Evolutionary conservation across 2,888 invertebrate species (phyloP), one percentile per base, ranked within the genome.

Genomic region (Temnothorax ravouxi): DNA sequence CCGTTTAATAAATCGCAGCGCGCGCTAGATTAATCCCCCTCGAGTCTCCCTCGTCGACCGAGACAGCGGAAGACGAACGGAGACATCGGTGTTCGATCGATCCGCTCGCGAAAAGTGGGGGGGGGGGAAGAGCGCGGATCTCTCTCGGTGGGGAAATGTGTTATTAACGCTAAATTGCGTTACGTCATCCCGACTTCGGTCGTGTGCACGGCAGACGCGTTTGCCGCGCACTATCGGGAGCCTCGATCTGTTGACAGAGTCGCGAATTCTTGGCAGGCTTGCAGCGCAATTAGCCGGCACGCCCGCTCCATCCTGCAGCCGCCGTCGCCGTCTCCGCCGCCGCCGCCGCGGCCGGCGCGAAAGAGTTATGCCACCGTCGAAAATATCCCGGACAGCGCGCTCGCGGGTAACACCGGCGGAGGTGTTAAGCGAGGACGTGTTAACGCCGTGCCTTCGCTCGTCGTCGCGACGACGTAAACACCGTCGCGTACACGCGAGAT

Each of bases 321-420:
- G 66, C 44, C 5, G 47, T n/a, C 52, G 52, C 6, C 25, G 25
- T 25, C 25, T 25, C 44, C 13, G 29, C 34, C 52, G 34, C 44
- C 44, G 66, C 66, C 5, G 47, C 34, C 52, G 9, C 59, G 3
- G 44, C 25, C 41, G 44, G 13, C 47, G 61, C 21, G 71, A 29
- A 29, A 52, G 67, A 71, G 82, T 83, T 83, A 62, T 69, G 71
- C 69, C 81, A 69, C 61, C 71, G 81, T 82, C 44, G 56, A 66
- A 67, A 83, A 83, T 79, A 79, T 69, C 52, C 52, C 77, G 67
- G 50, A 67, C 18, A 61, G 38, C 67, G 50, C 54, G 77, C 67
- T 83, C 76, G 47, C 50, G 47, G 66, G 18, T 67, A 47, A 67
- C 66, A 67, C 66, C 66, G 66, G 66, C 18, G 69, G 41, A 76